A percentile compares a stretch with the other conserved stretches of the same genome.
phyloP scores from a whole-genome alignment of 2,888 invertebrate genomes.

The Lepidocyrtoides sp. region DNA sequence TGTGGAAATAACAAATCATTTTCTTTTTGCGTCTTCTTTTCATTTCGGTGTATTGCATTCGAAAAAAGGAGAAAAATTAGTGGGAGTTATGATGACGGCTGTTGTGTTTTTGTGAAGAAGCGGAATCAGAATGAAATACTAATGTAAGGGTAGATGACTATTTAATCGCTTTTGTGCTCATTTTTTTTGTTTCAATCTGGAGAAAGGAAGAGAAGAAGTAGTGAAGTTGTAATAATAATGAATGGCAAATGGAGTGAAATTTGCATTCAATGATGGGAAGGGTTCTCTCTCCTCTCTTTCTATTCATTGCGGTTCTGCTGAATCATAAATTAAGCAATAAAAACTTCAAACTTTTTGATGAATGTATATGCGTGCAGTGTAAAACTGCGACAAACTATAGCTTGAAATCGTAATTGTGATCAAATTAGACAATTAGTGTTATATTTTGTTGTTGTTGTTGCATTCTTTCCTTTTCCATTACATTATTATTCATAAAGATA shows the following conservation, averaged over 20 bases:
- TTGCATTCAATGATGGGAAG: conserved; percentile 30
- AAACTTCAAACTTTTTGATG: conserved; percentile 55
- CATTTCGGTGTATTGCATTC: background rate
- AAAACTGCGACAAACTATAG: background rate
- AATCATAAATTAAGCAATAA: conserved; percentile 69
- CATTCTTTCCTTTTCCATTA: no score
- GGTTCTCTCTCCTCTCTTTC: no score
- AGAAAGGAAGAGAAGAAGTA: background rate
- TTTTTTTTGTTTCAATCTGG: background rate
- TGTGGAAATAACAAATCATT: conserved; percentile 67
- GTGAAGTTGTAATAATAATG: background rate
- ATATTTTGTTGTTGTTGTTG: background rate
- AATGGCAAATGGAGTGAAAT: conserved; percentile 14
- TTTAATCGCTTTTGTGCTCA: conserved; percentile 35
- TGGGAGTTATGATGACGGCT: conserved; percentile 46
- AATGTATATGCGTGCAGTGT: background rate
- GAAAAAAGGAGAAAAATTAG: conserved; percentile 20
- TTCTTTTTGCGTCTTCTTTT: background rate
- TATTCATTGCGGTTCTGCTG: background rate
- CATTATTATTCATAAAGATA: no score
- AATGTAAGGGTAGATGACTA: conserved; percentile 47
- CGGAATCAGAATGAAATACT: conserved; percentile 27
- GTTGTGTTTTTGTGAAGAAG: background rate
- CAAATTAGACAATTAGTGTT: background rate
- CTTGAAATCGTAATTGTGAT: background rate